Conservation (phyloP, 1,140 invertebrate species). For the Ostrea edulis region DNA sequence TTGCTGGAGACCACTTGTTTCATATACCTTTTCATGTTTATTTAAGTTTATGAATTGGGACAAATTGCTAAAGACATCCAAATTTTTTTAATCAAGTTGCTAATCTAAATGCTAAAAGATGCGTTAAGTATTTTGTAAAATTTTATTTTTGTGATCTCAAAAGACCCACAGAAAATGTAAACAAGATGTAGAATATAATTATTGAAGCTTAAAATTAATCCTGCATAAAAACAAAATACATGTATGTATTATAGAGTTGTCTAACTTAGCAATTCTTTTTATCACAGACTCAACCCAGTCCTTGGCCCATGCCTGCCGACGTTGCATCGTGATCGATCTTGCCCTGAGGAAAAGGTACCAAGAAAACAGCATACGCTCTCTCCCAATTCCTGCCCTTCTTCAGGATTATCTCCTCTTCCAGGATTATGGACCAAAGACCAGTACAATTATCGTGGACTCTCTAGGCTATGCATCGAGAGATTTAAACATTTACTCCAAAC, state of each 20-base stretch:
- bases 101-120: too few relatives aligned
- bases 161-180: too few relatives aligned
- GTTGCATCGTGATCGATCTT: conserved; percentile 48
- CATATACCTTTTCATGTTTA: too few relatives aligned
- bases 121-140: too few relatives aligned
- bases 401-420: conserved; percentile 56
- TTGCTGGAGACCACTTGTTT: too few relatives aligned
- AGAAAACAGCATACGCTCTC: conserved; percentile 33
- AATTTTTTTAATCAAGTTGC: too few relatives aligned
- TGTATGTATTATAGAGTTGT: not conserved
- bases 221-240: not conserved
- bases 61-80: too few relatives aligned
- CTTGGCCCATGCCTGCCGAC: conserved; percentile 55
- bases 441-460: not conserved
- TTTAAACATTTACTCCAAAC: not conserved
- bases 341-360: conserved; percentile 38
- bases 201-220: too few relatives aligned
- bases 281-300: conserved; percentile 51
- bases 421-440: conserved; percentile 39
- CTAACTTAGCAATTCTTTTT: not conserved
- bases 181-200: too few relatives aligned
- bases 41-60: too few relatives aligned
- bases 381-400: conserved; percentile 50
- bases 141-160: too few relatives aligned
- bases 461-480: not conserved